Conservation (phyloP, 2,113 vertebrate genomes). For the Aspidoscelis tigris region DNA sequence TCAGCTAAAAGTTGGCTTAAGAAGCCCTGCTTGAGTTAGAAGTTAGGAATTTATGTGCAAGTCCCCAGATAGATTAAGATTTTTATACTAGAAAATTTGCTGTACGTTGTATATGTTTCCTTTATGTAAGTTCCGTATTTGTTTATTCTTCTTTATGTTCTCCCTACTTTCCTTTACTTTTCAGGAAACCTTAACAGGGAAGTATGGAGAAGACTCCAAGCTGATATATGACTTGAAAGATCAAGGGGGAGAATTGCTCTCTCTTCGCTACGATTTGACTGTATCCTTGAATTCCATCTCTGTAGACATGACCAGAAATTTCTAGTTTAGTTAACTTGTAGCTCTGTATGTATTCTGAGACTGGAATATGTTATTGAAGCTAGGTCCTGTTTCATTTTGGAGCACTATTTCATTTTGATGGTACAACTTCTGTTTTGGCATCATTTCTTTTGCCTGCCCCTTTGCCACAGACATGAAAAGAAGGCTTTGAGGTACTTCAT, state of each 20-base stretch:
- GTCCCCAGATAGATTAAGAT: neutral
- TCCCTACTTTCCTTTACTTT: constrained; percentile 20
- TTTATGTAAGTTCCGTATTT: neutral
- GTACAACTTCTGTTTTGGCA: neutral
- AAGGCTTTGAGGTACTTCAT: neutral
- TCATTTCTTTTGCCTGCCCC: neutral
- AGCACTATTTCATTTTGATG: constrained; percentile 17
- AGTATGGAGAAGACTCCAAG: constrained; percentile 97
- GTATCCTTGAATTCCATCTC: constrained; percentile 83
- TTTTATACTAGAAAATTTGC: neutral
- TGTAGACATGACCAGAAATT: neutral
- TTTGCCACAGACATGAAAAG: neutral
- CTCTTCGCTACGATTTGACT: constrained; percentile 95
- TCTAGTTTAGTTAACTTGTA: neutral
- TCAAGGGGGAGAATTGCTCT: constrained; percentile 95
- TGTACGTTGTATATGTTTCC: neutral
- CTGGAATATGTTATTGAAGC: neutral
- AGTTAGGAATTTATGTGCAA: neutral
- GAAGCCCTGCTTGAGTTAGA: neutral
- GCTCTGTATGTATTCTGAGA: neutral
- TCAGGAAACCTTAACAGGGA: constrained; percentile 94
- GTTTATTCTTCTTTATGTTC: fast-evolving
- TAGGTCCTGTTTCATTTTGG: neutral
- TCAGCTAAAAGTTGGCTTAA: neutral
- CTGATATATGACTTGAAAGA: constrained; percentile 98